These are phyloP conservation scores for Melinopterus prodromus DNA, from an alignment of 2,888 invertebrate genomes.

Conservation along the genomic window DNA sequence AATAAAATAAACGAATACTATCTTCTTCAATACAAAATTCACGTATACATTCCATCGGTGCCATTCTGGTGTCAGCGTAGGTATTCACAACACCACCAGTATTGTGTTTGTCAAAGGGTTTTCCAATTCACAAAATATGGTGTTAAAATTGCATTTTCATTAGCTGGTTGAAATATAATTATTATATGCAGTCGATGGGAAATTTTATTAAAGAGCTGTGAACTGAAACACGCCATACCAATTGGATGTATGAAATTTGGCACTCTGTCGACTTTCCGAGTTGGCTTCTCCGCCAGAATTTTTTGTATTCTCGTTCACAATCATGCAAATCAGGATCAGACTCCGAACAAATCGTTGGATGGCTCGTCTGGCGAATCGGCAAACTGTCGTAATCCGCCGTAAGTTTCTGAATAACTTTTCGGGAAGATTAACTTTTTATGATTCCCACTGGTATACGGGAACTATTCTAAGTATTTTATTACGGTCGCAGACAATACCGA, in stretches of 20 bases:
- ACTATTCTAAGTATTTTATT: conserved; percentile 4
- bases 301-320: neutral
- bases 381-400: neutral
- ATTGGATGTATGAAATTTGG: neutral
- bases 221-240: neutral
- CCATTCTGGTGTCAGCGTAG: too few species aligned
- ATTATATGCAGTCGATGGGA: neutral
- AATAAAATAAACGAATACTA: too few species aligned
- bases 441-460: neutral
- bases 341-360: neutral
- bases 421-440: neutral
- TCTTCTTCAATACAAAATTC: too few species aligned
- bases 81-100: too few species aligned
- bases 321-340: neutral
- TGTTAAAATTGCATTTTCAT: neutral
- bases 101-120: neutral
- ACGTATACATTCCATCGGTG: too few species aligned
- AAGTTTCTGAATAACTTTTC: neutral
- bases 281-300: neutral
- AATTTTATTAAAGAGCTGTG: neutral
- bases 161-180: neutral
- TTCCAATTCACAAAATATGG: neutral
- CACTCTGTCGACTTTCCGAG: neutral
- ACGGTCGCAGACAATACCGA: neutral
- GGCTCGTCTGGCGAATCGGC: neutral